A percentile compares a stretch with the other conserved stretches of the same genome.
phyloP scores from a whole-genome alignment of 2,888 invertebrate species.

The Asteroscopus sphinx region DNA sequence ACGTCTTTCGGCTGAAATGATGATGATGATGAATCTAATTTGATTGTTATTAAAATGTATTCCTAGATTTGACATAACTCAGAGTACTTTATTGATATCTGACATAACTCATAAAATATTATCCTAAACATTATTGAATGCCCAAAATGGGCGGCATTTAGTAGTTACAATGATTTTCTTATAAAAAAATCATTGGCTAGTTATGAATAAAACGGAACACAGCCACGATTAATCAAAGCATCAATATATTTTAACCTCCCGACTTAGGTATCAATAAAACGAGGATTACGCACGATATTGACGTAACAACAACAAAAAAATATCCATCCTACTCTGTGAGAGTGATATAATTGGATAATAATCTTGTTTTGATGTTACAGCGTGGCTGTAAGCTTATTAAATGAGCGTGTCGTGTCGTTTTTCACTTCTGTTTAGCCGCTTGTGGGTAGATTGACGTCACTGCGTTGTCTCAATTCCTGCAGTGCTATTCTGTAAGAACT shows the following conservation, averaged over 20 bases:
- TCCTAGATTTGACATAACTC: no score
- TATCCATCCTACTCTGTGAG: slow-evolving; percentile 9
- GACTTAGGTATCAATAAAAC: slow-evolving; percentile 12
- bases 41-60: no score
- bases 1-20: no score
- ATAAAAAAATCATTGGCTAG: no score
- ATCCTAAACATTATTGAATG: no score
- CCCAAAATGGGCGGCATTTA: no score
- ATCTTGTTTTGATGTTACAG: slow-evolving; percentile 46
- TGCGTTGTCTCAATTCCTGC: slow-evolving; percentile 20
- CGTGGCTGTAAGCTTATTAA: slow-evolving; percentile 41
- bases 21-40: no score
- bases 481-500: no score
- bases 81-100: no score
- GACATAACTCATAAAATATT: no score
- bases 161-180: no score
- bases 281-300: slow-evolving; percentile 18
- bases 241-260: slow-evolving; percentile 8
- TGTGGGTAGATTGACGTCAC: slow-evolving; percentile 54
- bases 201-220: background rate
- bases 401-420: slow-evolving; percentile 34
- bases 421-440: slow-evolving; percentile 30
- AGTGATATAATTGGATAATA: slow-evolving; percentile 49
- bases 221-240: background rate
- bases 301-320: slow-evolving; percentile 41